Base-by-base conservation (phyloP, 2,113 vertebrate species). In the Trichechus manatus region DNA sequence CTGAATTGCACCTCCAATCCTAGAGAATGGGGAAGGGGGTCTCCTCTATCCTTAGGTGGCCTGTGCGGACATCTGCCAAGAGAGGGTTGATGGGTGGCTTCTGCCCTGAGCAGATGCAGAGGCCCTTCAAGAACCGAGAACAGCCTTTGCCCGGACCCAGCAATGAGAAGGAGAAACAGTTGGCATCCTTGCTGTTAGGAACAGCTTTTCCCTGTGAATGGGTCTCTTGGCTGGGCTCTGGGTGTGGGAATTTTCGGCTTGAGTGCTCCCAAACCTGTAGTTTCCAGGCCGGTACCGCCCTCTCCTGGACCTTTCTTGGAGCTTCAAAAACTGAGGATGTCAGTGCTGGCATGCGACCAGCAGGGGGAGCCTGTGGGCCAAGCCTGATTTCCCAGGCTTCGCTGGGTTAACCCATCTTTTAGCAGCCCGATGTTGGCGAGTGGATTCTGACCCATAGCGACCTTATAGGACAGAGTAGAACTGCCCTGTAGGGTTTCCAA, bases 291-390 rank as follows among this genome's bases (percentile, higher is more conserved):
- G 33, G 56, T 63, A 13, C 75, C 61, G 91, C 89, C 87, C 95
- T 97, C 97, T 97, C 78, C 97, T 95, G 96, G 96, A 75, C 97
- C 84, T 92, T 88, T 78, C n/a, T 1, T 3, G 61, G 66, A 94
- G 56, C 94, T 82, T 93, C 77, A 79, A 5, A 29, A 47, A 50
- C 75, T 93, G 75, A 82, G 33, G 31, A 6, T 19, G 44, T 66
- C 91, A 64, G 6, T 74, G 56, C 94, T 87, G 82, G 59, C 87
- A 90, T 97, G 87, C 31, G 80, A 44, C 80, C 96, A 97, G 97
- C 97, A 97, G 97, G 90, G 90, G 97, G 94, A 89, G 92, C 87
- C 90, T 63, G 0, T 0, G 20, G 25, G 22, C 75, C 1, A 2
- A 83, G 33, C 25, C 17, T 3, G 4, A 11, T 68, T 66, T 47